These are phyloP conservation scores for Forbesichthys papilliferus DNA, from an alignment of 2,113 vertebrate genomes.

Conservation along the genomic window DNA sequence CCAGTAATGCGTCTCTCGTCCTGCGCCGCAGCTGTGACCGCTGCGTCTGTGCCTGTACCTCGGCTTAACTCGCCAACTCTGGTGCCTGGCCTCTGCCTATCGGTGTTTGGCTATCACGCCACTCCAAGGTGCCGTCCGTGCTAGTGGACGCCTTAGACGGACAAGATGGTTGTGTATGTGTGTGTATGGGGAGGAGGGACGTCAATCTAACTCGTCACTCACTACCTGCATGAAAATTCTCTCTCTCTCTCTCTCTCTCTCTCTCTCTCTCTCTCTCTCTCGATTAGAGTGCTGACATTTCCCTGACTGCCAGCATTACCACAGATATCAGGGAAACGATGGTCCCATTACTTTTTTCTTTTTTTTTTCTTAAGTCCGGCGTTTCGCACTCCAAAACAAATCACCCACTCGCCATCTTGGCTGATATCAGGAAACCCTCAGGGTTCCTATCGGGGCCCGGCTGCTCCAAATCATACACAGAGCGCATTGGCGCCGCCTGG, in stretches of 20 bases:
- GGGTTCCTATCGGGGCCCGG: neutral
- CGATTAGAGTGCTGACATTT: neutral
- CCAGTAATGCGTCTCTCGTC: neutral
- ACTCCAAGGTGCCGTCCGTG: neutral
- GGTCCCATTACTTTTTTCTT: neutral
- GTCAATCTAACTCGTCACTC: neutral
- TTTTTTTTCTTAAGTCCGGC: neutral
- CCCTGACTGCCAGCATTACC: neutral
- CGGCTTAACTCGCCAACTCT: conserved; percentile 3
- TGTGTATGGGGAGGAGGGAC: neutral
- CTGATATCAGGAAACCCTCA: neutral
- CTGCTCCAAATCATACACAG: neutral
- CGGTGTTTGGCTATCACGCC: conserved; percentile 3
- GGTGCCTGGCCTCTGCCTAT: neutral
- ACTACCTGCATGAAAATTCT: neutral
- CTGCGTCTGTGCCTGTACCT: neutral
- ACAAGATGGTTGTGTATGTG: neutral
- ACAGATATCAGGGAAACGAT: neutral
- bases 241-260: neutral
- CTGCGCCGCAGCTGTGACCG: conserved; percentile 1
- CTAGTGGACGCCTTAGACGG: neutral
- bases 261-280: neutral
- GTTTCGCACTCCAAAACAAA: neutral
- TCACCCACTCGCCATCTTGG: neutral
- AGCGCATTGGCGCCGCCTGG: neutral